Evolutionary conservation across 2,797 vertebrate species (phyloP).

Genomic region (Falco cherrug): DNA sequence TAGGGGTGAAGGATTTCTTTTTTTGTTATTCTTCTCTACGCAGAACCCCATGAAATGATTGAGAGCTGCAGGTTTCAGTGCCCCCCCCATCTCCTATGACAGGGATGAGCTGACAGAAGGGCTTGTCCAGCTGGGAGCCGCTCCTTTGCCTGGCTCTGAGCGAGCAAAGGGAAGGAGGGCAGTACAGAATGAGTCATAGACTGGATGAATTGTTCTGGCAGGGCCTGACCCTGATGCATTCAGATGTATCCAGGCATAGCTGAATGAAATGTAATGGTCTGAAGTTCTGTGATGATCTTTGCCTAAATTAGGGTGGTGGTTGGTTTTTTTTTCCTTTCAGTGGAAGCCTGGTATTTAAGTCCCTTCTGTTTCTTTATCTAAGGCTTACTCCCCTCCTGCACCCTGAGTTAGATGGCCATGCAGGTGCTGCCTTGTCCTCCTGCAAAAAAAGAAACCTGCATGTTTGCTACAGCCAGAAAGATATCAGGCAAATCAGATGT

Average conservation of each 20-base stretch:
- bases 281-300: neutral
- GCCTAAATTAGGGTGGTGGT: neutral
- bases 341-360: neutral
- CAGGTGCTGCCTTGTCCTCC: neutral
- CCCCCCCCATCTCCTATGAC: neutral
- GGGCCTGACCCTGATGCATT: neutral
- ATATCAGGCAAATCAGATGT: neutral
- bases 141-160: neutral
- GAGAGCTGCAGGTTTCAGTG: neutral
- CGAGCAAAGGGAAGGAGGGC: neutral
- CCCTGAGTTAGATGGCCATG: accelerated
- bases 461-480: neutral
- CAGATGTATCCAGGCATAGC: neutral
- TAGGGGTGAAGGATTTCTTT: neutral
- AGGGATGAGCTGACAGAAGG: neutral
- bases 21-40: neutral
- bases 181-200: neutral
- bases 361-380: neutral
- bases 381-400: neutral
- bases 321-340: neutral
- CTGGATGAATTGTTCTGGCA: neutral
- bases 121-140: neutral
- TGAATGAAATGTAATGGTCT: neutral
- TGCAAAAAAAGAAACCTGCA: accelerated
- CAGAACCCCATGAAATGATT: neutral